Percentiles rank a stretch among this genome's conserved stretches.
phyloP scores from a whole-genome alignment of 2,113 vertebrate genomes.

The Colius striatus region DNA sequence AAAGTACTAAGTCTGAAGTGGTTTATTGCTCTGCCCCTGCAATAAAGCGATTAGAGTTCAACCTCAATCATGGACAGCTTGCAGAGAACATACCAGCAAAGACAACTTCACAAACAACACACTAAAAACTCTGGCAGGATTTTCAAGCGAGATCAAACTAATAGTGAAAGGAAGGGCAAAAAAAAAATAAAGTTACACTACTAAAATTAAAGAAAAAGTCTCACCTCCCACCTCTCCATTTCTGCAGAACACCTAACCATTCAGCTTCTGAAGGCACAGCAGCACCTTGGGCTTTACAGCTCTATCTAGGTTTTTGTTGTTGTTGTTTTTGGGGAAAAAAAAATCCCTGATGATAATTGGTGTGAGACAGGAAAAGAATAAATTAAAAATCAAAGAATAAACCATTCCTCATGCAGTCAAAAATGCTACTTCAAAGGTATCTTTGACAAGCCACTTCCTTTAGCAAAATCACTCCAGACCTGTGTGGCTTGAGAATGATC shows the following conservation, averaged over 20 bases:
- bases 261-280: background rate
- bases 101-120: background rate
- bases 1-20: background rate
- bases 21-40: background rate
- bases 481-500: background rate
- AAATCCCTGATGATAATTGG: fast-evolving
- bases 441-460: background rate
- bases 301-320: background rate
- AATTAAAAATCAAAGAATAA: background rate
- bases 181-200: background rate
- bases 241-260: background rate
- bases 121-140: background rate
- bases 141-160: background rate
- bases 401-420: background rate
- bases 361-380: background rate
- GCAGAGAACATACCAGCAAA: background rate
- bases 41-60: background rate
- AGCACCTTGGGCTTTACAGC: background rate
- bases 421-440: background rate
- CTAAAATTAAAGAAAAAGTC: background rate
- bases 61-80: background rate
- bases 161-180: background rate
- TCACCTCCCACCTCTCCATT: background rate
- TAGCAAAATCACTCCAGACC: background rate
- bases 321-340: fast-evolving